These are phyloP conservation scores for Odontophorus gujanensis DNA, from an alignment of 2,113 vertebrate species.

Conservation along the genomic window DNA sequence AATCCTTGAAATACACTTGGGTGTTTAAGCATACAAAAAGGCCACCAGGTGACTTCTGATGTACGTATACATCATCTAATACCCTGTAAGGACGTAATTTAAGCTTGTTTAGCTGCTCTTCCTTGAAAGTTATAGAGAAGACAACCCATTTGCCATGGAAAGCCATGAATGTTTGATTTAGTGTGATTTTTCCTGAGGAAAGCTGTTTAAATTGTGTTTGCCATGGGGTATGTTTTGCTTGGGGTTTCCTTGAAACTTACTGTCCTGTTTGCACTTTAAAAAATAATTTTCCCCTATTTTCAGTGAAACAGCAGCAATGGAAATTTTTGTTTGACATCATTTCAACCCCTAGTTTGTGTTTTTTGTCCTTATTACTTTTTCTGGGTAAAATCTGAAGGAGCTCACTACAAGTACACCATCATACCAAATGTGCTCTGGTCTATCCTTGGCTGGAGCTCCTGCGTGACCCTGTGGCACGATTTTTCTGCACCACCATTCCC, in stretches of 20 bases:
- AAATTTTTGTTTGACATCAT: not conserved
- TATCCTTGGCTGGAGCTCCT: not conserved
- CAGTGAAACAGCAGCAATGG: not conserved
- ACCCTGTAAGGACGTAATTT: not conserved
- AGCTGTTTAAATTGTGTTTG: not conserved
- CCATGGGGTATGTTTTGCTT: not conserved
- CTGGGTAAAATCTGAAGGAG: not conserved
- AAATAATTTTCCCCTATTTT: not conserved
- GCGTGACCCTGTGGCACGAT: not conserved
- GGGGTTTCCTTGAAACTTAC: not conserved
- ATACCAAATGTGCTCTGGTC: not conserved
- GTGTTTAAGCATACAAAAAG: not conserved
- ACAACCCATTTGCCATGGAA: not conserved
- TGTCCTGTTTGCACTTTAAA: not conserved
- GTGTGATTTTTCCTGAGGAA: not conserved
- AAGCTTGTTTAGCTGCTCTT: not conserved
- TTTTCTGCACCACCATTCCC: not conserved
- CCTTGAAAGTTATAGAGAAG: not conserved
- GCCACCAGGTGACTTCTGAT: not conserved
- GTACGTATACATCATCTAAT: not conserved
- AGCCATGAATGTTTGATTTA: not conserved
- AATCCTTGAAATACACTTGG: not conserved
- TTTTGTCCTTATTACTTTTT: not conserved
- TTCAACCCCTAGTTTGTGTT: not conserved
- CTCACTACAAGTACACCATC: not conserved